Evolutionary conservation across 2,113 vertebrate species (phyloP).

Genomic region (Apteryx owenii): DNA sequence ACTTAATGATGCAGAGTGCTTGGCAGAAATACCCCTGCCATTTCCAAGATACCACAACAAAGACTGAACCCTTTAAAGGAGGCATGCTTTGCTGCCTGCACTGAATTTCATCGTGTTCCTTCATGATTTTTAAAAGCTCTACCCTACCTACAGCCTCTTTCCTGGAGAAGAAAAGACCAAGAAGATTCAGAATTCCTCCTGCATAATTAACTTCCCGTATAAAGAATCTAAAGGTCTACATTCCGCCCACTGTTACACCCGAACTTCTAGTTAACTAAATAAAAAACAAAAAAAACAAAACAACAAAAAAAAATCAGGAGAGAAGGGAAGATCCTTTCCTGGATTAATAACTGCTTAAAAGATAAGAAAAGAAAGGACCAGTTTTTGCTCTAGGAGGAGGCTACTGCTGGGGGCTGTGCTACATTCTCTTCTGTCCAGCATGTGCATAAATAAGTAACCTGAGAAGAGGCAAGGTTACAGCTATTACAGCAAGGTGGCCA

Average conservation of each 20-base stretch:
- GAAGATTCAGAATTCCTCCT: neutral
- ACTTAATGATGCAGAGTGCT: slow-evolving; percentile 6
- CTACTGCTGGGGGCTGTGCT: neutral
- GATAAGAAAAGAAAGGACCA: neutral
- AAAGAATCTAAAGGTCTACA: neutral
- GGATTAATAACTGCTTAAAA: neutral
- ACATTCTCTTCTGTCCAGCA: neutral
- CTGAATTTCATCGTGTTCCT: neutral
- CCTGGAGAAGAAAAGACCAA: neutral
- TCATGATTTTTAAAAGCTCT: neutral
- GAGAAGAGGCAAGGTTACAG: neutral
- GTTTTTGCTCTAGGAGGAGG: neutral
- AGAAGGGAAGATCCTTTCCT: neutral
- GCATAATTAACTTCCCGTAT: neutral
- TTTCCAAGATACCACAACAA: neutral
- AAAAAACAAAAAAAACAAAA: neutral
- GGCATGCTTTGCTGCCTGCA: neutral
- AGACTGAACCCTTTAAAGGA: neutral
- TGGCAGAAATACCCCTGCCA: neutral
- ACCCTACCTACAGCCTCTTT: neutral
- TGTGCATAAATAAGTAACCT: neutral
- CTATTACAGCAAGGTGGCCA: neutral
- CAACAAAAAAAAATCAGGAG: neutral
- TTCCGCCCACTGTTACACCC: neutral
- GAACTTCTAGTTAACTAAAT: neutral